Evolutionary conservation across 2,113 vertebrate genomes (phyloP).

Genomic region (Lonchura striata): DNA sequence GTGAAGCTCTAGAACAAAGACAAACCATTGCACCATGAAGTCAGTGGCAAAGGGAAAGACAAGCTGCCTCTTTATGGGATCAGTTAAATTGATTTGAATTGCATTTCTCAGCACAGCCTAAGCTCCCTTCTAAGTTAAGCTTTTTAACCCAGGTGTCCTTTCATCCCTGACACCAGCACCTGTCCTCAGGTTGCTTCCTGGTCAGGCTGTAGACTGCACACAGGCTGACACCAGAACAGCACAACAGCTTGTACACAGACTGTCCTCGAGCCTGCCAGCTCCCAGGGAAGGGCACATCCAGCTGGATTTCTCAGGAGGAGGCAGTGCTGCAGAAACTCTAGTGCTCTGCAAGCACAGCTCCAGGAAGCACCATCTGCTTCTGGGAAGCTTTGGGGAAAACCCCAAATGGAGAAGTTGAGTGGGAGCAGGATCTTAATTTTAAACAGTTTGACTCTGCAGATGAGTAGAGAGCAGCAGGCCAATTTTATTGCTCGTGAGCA

Average conservation of each 20-base stretch:
- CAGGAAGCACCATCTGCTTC: constrained; percentile 35
- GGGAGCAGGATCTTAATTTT: constrained; percentile 40
- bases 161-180: background rate
- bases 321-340: background rate
- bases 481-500: background rate
- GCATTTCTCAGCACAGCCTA: background rate
- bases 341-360: background rate
- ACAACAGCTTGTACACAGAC: background rate
- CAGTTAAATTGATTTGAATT: background rate
- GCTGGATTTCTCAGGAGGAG: accelerated
- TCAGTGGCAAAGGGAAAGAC: background rate
- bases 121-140: background rate
- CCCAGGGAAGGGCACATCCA: background rate
- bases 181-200: background rate
- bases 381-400: constrained; percentile 57
- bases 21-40: background rate
- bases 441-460: constrained; percentile 30
- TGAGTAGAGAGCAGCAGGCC: background rate
- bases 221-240: background rate
- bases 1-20: background rate
- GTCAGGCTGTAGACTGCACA: background rate
- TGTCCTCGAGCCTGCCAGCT: background rate
- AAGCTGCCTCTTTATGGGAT: background rate
- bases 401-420: constrained; percentile 53
- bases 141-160: background rate